Evolutionary conservation across 2,888 invertebrate species (phyloP).

Genomic region (Lasioglossum oenotherae): DNA sequence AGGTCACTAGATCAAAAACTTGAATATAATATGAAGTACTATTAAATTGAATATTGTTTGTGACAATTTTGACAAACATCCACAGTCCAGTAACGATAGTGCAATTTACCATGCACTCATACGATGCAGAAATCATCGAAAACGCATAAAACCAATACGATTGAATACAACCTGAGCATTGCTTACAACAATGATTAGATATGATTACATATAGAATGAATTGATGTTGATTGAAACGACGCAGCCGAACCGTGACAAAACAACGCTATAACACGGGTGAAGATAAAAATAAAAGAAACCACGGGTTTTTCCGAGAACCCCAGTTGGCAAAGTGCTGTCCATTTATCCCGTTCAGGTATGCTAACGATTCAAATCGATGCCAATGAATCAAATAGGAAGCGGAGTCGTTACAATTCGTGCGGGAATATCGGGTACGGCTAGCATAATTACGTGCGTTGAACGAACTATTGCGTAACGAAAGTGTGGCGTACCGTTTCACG

Average conservation of each 20-base stretch:
- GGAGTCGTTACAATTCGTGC: slow-evolving; percentile 48
- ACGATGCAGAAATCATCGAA: no score
- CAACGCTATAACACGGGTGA: not conserved
- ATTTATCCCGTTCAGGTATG: not conserved
- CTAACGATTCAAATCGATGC: slow-evolving; percentile 21
- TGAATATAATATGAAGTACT: no score
- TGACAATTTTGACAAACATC: no score
- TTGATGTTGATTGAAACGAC: not conserved
- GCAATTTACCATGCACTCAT: no score
- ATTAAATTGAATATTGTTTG: no score
- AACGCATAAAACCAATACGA: no score
- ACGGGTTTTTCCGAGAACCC: not conserved
- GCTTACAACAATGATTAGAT: no score
- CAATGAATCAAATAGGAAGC: slow-evolving; percentile 15
- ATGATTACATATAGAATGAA: no score
- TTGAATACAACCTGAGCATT: no score
- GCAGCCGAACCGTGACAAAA: not conserved
- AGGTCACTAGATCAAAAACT: no score
- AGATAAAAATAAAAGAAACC: slow-evolving; percentile 6
- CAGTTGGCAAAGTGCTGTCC: not conserved
- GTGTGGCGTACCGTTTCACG: slow-evolving; percentile 47
- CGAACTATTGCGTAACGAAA: slow-evolving; percentile 33
- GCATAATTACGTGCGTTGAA: slow-evolving; percentile 57
- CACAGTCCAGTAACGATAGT: no score
- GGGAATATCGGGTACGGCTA: slow-evolving; percentile 49